These are phyloP conservation scores for Polypterus bichir DNA, from an alignment of 2,113 vertebrate genomes.

Conservation along the genomic window DNA sequence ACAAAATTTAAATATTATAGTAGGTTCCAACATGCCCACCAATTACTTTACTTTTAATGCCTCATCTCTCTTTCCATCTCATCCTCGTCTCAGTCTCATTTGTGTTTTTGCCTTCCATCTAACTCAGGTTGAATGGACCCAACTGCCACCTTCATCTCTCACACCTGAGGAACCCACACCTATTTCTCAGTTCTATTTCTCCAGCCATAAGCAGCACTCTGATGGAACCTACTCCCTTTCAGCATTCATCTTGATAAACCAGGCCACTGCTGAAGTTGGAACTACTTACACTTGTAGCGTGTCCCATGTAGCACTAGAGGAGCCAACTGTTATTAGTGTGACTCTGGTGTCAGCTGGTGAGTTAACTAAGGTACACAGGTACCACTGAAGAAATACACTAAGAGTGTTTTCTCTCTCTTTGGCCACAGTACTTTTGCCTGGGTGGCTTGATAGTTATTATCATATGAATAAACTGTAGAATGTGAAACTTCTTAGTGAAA, in stretches of 20 bases:
- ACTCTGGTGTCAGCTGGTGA: conserved; percentile 24
- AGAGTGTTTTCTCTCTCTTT: too few relatives aligned
- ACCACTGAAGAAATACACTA: too few relatives aligned
- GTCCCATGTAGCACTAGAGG: conserved; percentile 40
- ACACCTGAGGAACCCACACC: conserved; percentile 32
- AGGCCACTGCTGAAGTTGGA: conserved; percentile 25
- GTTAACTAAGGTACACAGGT: too few relatives aligned
- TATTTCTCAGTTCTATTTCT: conserved; percentile 31
- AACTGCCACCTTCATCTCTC: conserved; percentile 26
- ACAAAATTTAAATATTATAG: too few relatives aligned
- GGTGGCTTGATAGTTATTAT: too few relatives aligned
- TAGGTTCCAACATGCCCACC: too few relatives aligned
- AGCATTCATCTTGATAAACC: conserved; percentile 41
- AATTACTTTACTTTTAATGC: not conserved
- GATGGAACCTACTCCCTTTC: conserved; percentile 57
- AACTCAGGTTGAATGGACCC: conserved; percentile 47
- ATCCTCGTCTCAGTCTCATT: not conserved
- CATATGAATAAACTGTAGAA: too few relatives aligned
- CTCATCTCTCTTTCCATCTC: not conserved
- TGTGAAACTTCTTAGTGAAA: too few relatives aligned
- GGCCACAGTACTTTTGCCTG: too few relatives aligned
- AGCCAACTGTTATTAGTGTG: conserved; percentile 22
- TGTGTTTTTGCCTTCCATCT: not conserved
- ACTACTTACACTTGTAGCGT: conserved; percentile 57
- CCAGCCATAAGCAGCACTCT: conserved; percentile 53